phyloP scores from a whole-genome alignment of 2,113 vertebrate genomes.

The Atlantisia rogersi region DNA sequence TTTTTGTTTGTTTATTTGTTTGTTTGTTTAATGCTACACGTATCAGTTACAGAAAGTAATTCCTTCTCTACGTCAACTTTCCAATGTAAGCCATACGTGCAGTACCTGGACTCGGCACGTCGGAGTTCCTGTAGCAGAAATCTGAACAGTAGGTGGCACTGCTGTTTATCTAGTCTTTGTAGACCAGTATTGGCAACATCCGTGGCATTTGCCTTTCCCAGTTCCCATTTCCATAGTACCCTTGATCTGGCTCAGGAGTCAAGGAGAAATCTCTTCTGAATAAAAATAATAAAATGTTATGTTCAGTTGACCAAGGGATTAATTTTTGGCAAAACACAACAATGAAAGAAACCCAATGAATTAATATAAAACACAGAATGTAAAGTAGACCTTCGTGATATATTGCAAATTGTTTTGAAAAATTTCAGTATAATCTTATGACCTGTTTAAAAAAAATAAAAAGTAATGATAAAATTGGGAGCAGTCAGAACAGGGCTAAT shows the following conservation, averaged over 20 bases:
- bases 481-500: not conserved
- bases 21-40: not conserved
- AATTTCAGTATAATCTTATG: not conserved
- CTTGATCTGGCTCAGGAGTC: not conserved
- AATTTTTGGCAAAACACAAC: not conserved
- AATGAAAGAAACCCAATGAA: not conserved
- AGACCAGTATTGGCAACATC: not conserved
- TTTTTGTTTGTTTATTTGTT: not conserved
- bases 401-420: not conserved
- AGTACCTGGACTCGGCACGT: not conserved
- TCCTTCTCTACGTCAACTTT: not conserved
- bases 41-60: not conserved
- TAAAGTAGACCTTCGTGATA: not conserved
- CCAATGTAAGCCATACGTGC: not conserved
- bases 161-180: not conserved
- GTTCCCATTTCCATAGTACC: not conserved
- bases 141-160: not conserved
- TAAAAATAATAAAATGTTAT: not conserved
- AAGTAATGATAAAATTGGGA: not conserved
- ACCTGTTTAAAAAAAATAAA: not conserved
- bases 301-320: not conserved
- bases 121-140: not conserved
- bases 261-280: not conserved
- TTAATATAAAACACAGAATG: not conserved
- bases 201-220: not conserved